Percentiles rank a stretch among this genome's conserved stretches.
Conservation (phyloP, 2,113 vertebrate species). For the Peromyscus polionotus region DNA sequence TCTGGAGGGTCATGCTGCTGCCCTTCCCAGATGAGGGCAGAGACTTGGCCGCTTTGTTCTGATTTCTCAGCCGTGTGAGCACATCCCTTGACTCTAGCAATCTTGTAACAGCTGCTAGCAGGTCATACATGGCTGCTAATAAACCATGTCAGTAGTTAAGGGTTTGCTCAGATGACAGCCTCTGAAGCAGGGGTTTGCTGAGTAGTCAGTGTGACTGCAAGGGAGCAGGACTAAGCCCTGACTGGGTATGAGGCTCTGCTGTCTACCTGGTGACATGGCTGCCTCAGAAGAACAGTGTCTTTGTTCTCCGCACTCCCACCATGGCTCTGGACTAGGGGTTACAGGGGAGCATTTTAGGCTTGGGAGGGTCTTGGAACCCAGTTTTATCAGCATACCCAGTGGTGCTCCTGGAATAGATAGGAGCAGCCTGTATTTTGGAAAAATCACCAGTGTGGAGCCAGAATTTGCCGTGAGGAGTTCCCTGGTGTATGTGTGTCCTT, state of each 20-base stretch:
- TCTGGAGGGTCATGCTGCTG: neutral
- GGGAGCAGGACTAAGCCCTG: neutral
- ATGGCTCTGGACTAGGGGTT: neutral
- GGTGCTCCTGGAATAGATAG: neutral
- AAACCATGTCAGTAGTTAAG: neutral
- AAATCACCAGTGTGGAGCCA: neutral
- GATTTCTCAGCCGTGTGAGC: neutral
- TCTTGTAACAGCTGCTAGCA: neutral
- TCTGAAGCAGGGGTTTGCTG: neutral
- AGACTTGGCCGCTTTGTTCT: neutral
- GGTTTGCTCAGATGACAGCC: neutral
- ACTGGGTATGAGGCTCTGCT: neutral
- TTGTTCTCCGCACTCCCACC: neutral
- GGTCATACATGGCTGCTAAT: neutral
- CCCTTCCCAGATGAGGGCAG: neutral
- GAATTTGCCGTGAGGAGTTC: neutral
- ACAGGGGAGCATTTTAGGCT: neutral
- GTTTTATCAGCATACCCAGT: neutral
- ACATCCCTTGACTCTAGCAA: neutral
- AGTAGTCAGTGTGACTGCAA: neutral
- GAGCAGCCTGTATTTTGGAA: neutral
- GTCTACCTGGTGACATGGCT: neutral
- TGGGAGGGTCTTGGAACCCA: neutral
- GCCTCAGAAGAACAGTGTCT: neutral
- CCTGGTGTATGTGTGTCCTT: neutral